Conservation (phyloP, 1,140 invertebrate genomes). For the silkworm (Bombyx mori) region ASM3026992v2 NC_085113.1:12686001-12686500, state of each 20-base stretch:
- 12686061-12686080: no score
- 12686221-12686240: not conserved
- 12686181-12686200: not conserved
- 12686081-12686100: no score
- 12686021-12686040: no score
- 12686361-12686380: constrained; percentile 14
- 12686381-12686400: constrained; percentile 44
- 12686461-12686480: no score
- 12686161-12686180: no score
- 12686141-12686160: not conserved
- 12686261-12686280: constrained; percentile 40
- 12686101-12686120: no score
- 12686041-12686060: no score
- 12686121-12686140: not conserved
- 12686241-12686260: constrained; percentile 39
- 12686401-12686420: constrained; percentile 23
- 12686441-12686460: no score
- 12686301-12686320: constrained; percentile 1
- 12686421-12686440: no score
- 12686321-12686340: constrained; percentile 4
- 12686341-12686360: constrained; percentile 30
- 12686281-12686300: constrained; percentile 1
- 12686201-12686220: not conserved
- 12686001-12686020: no score
- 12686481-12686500: no score